phyloP scores from a whole-genome alignment of 2,113 vertebrate genomes.

The Egretta garzetta region DNA sequence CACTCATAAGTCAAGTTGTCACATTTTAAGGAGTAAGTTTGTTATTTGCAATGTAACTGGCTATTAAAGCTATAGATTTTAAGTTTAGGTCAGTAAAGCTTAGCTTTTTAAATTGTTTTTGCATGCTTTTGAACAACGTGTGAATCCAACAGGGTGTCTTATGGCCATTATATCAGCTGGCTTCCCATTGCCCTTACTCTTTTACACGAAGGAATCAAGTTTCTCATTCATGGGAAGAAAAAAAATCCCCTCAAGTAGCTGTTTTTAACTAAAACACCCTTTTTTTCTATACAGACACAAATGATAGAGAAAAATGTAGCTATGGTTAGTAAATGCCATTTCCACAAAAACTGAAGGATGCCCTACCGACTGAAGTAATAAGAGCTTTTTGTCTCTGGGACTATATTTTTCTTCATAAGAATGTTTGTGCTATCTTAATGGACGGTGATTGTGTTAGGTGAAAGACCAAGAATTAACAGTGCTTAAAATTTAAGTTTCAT shows the following conservation, averaged over 20 bases:
- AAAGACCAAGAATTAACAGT: background rate
- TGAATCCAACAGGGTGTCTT: background rate
- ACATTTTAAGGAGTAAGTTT: background rate
- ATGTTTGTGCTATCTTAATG: background rate
- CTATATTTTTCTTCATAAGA: background rate
- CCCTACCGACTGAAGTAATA: background rate
- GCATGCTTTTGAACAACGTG: background rate
- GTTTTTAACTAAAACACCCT: background rate
- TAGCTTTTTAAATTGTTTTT: background rate
- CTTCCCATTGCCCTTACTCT: background rate
- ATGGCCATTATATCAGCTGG: background rate
- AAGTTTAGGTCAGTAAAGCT: background rate
- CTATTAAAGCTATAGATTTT: background rate
- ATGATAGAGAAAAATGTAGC: background rate
- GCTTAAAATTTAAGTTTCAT: background rate
- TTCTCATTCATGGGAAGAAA: background rate
- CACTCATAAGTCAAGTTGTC: accelerated
- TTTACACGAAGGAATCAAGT: background rate
- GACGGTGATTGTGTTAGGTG: background rate
- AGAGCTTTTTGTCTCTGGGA: background rate
- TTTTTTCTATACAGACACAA: background rate
- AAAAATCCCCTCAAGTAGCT: background rate
- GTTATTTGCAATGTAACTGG: background rate
- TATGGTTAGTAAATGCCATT: background rate
- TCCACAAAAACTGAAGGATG: background rate